Base-by-base conservation (phyloP, 2,888 invertebrate species). In the Merodon equestris region DNA sequence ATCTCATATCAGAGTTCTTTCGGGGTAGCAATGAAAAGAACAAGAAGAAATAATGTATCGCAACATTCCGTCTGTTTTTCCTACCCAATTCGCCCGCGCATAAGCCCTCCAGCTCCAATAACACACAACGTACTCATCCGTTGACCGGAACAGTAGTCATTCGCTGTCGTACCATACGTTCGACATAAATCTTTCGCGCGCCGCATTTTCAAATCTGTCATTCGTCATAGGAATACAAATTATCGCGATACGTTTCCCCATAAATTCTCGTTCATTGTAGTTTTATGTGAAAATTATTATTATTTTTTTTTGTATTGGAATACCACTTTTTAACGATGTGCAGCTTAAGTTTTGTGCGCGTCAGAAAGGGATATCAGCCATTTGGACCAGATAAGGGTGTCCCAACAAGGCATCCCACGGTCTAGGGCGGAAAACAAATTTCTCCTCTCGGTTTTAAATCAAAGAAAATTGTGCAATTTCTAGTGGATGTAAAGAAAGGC, bases 81-180 rank as follows among this genome's bases (percentile, higher is more conserved):
- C 50, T 34, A 56, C 27, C 58, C 68, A 74, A 70, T 56, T 64
- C 75, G 64, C 71, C 75, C 70, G 64, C 70, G 60, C 70, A 74
- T 50, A 64, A 70, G 68, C 50, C 64, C 57, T 73, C 74, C 44
- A 67, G 60, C 57, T 73, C 74, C 44, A 67, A 64, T 56, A 74
- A 47, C 64, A 74, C 74, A 79, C 48, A 74, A 60, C 63, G 58
- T 60, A 74, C 56, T 74, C 74, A 74, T 60, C 64, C 68, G 74
- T 60, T 73, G 74, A 70, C 68, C 68, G 74, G 68, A 74, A 70
- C 64, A 74, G 79, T 73, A 63, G 73, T 74, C 74, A 58, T 66
- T 74, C 60, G 70, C 64, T 60, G 74, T 38, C 63, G 27, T 53
- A 42, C 56, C 17, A 53, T 61, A 48, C 72, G 67, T 47, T 58